These are phyloP conservation scores for Felis catus DNA, from an alignment of 2,113 vertebrate genomes.

Conservation along the genomic window F.catus_Fca126_mat1.0 CM031414.1:38118001-38118500, in stretches of 20 bases:
- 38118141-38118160: neutral
- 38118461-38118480: slow-evolving; percentile 29
- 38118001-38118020: neutral
- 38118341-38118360: slow-evolving; percentile 50
- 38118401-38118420: neutral
- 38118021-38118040: neutral
- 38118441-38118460: neutral
- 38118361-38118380: slow-evolving; percentile 40
- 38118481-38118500: slow-evolving; percentile 40
- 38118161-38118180: slow-evolving; percentile 16
- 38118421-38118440: slow-evolving; percentile 18
- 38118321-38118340: slow-evolving; percentile 52
- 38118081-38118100: neutral
- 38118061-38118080: neutral
- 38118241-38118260: slow-evolving; percentile 49
- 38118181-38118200: slow-evolving; percentile 35
- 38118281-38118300: slow-evolving; percentile 56
- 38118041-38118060: neutral
- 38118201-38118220: slow-evolving; percentile 49
- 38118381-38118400: slow-evolving; percentile 48
- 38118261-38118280: slow-evolving; percentile 58
- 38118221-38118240: slow-evolving; percentile 48
- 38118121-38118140: neutral
- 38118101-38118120: neutral
- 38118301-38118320: slow-evolving; percentile 39